Evolutionary conservation across 2,888 invertebrate species (phyloP).

Genomic region (Tholera decimalis): DNA sequence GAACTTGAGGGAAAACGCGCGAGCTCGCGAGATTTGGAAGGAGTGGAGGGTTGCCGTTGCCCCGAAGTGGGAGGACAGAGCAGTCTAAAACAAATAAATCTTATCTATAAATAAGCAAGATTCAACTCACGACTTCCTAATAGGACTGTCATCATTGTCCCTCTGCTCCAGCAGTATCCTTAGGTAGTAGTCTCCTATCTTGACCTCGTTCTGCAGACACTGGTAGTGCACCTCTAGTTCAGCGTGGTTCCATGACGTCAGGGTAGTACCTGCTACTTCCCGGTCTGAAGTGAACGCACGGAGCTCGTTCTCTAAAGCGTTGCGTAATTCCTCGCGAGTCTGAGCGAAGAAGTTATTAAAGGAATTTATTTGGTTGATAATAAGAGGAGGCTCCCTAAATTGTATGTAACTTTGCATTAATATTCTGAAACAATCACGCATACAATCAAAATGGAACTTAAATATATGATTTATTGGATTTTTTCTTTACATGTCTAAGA

Average conservation of each 20-base stretch:
- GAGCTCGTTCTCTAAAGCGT: conserved; percentile 98
- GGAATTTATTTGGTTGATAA: too few relatives aligned
- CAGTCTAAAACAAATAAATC: too few relatives aligned
- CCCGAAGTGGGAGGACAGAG: too few relatives aligned
- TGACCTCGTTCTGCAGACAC: conserved; percentile 98
- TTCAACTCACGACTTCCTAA: conserved; percentile 96
- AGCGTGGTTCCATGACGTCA: conserved; percentile 99
- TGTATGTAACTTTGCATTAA: too few relatives aligned
- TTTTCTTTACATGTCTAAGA: too few relatives aligned
- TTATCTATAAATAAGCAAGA: not conserved
- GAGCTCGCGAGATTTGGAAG: too few relatives aligned
- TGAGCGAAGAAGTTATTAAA: conserved; percentile 78
- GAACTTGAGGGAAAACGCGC: too few relatives aligned
- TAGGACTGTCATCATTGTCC: conserved; percentile 96
- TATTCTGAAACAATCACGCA: too few relatives aligned
- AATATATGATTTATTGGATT: too few relatives aligned
- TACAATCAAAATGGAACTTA: too few relatives aligned
- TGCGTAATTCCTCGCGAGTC: conserved; percentile 98
- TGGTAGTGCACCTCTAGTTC: conserved; percentile 99
- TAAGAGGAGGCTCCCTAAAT: too few relatives aligned
- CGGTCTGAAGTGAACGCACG: conserved; percentile 97
- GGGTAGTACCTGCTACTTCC: conserved; percentile 95
- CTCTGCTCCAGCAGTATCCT: conserved; percentile 98
- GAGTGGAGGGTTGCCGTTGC: too few relatives aligned
- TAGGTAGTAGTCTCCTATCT: conserved; percentile 99